Percentiles rank a stretch among this genome's conserved stretches.
phyloP scores from a whole-genome alignment of 2,113 vertebrate species.

The Nothocercus nigrocapillus region DNA sequence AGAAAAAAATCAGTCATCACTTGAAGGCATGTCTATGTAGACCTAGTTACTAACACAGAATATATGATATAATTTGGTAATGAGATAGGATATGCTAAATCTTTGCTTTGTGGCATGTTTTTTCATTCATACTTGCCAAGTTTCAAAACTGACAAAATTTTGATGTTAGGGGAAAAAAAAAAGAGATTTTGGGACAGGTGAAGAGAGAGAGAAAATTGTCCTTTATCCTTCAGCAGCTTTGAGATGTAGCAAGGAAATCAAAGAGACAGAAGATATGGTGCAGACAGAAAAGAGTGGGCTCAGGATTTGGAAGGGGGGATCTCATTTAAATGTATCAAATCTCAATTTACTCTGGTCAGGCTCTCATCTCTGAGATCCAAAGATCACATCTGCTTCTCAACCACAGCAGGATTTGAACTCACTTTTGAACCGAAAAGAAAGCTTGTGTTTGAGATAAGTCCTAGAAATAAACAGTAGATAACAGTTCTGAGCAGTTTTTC shows the following conservation, averaged over 20 bases:
- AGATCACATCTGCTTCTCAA: not conserved
- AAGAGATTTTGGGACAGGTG: not conserved
- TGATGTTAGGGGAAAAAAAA: not conserved
- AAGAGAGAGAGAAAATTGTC: not conserved
- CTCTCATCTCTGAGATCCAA: not conserved
- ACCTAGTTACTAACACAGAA: not conserved
- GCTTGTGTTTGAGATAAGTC: not conserved
- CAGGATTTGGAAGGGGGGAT: not conserved
- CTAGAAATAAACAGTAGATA: not conserved
- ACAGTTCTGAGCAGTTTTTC: not conserved
- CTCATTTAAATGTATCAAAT: not conserved
- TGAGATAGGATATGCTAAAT: not conserved
- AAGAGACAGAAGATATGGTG: not conserved
- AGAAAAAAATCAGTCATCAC: not conserved
- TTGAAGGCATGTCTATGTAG: not conserved
- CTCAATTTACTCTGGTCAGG: not conserved
- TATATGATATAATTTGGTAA: not conserved
- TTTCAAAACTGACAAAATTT: not conserved
- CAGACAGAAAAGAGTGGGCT: not conserved
- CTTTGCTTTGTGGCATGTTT: not conserved
- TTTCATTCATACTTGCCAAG: not conserved
- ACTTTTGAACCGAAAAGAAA: not conserved
- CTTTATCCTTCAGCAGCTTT: not conserved
- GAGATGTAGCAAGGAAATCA: not conserved
- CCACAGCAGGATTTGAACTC: not conserved